A percentile compares a stretch with the other conserved stretches of the same genome.
Conservation (phyloP, 2,888 invertebrate species). For the Erebia ligea region DNA sequence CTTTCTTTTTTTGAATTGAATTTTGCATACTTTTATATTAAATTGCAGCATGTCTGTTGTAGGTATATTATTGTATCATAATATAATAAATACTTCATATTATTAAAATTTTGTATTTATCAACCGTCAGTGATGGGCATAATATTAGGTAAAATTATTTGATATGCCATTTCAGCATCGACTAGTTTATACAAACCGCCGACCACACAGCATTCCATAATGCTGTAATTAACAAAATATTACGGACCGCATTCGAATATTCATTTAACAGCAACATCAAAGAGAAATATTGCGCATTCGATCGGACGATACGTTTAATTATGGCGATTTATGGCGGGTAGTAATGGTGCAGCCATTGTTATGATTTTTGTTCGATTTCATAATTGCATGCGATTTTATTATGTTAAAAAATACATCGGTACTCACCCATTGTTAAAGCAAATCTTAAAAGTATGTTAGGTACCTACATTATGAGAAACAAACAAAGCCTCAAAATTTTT, state of each 20-base stretch:
- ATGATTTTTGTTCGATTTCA: slow-evolving; percentile 29
- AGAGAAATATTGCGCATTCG: slow-evolving; percentile 68
- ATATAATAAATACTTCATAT: no score
- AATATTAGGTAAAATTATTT: not conserved
- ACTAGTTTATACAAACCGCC: not conserved
- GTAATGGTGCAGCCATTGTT: slow-evolving; percentile 36
- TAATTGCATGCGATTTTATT: slow-evolving; percentile 7
- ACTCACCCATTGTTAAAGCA: not conserved
- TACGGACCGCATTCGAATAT: slow-evolving; percentile 58
- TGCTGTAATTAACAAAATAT: slow-evolving; percentile 75
- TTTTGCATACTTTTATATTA: no score
- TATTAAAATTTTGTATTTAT: not conserved
- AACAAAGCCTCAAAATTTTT: no score
- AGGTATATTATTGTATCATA: no score
- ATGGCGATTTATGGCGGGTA: slow-evolving; percentile 48
- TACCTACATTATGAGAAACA: no score
- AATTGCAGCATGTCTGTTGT: no score
- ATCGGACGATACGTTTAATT: slow-evolving; percentile 66
- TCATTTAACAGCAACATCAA: slow-evolving; percentile 66
- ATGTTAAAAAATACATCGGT: not conserved
- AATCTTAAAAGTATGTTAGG: no score
- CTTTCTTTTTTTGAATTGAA: no score
- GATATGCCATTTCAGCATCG: slow-evolving; percentile 5
- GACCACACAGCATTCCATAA: slow-evolving; percentile 57
- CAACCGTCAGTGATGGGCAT: not conserved